phyloP scores from a whole-genome alignment of 2,797 vertebrate species.

The Melanotaenia parkinsoni region DNA sequence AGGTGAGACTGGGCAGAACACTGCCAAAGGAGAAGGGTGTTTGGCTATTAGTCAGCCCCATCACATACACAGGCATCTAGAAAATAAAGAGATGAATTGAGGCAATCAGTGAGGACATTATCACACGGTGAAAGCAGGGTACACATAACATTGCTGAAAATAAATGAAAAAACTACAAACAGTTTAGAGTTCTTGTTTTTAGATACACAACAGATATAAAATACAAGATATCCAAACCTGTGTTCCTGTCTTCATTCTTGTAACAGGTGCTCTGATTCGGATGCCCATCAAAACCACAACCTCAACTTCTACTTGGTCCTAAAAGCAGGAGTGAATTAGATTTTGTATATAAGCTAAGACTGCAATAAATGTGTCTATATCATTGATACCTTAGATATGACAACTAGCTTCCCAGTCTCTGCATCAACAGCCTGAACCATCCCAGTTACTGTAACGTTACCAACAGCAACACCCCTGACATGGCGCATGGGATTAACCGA shows the following conservation, averaged over 20 bases:
- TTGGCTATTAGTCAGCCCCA: constrained; percentile 91
- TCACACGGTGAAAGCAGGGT: neutral
- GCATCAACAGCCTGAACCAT: constrained; percentile 91
- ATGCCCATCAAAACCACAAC: constrained; percentile 89
- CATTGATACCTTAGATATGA: constrained; percentile 85
- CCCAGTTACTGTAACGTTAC: constrained; percentile 89
- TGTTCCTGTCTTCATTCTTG: constrained; percentile 90
- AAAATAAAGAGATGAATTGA: constrained; percentile 17
- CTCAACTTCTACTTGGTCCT: constrained; percentile 95
- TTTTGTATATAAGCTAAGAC: neutral
- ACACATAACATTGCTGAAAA: neutral
- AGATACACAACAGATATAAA: neutral
- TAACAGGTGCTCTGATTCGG: constrained; percentile 91
- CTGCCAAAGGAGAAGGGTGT: constrained; percentile 95
- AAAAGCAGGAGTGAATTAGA: constrained; percentile 40
- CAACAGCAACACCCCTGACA: constrained; percentile 83
- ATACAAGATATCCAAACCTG: constrained; percentile 81
- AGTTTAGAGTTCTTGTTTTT: neutral
- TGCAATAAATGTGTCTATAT: neutral
- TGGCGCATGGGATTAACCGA: constrained; percentile 86
- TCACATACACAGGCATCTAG: constrained; percentile 96
- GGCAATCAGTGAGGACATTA: neutral
- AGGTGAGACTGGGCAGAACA: constrained; percentile 87
- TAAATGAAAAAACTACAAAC: no score
- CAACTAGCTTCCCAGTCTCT: constrained; percentile 90